Evolutionary conservation across 2,797 vertebrate genomes (phyloP), one percentile per base, ranked within the genome.

Genomic region (Rhabdomys pumilio): DNA sequence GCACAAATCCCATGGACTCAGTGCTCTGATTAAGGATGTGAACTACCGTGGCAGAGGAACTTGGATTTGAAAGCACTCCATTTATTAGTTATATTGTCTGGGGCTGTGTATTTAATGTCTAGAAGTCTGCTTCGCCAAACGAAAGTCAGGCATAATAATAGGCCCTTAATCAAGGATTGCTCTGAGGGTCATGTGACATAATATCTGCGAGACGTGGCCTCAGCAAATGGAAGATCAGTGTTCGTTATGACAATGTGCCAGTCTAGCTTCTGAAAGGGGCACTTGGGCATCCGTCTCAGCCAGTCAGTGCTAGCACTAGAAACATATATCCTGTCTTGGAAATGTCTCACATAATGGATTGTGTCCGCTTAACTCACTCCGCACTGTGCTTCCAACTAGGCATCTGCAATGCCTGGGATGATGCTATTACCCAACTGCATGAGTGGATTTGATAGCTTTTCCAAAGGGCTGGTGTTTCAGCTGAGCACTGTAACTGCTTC

Each of bases 381-480:
- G 59, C 34, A 55, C 89, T 29, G n/a, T 50, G 89, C 95, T 93
- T n/a, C 13, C 22, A 90, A 96, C 75, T 19, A 79, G 90, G 53
- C 96, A 50, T 82, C 85, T 31, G 92, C 91, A 94, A 61, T 34
- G 41, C 47, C 79, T 44, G 12, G 61, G 76, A 90, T 61, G 94
- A 73, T 57, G 91, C n/a, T 92, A 94, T 96, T 75, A 89, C 94
- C 69, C 95, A 73, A 31, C 92, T 96, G 97, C 97, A 92, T 89
- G 97, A 97, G 94, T 84, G 93, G 57, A 44, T 97, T 96, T 97
- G 97, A 96, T 97, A 91, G 97, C 96, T 96, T 98, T 98, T 96
- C 92, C 89, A 67, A 96, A 93, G 85, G 82, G 91, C 91, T 95
- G 95, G 88, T 89, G 92, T 96, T 97, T 97, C 92, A 50, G 73